phyloP scores from a whole-genome alignment of 2,888 invertebrate genomes.

The Chrysina gloriosa region DNA sequence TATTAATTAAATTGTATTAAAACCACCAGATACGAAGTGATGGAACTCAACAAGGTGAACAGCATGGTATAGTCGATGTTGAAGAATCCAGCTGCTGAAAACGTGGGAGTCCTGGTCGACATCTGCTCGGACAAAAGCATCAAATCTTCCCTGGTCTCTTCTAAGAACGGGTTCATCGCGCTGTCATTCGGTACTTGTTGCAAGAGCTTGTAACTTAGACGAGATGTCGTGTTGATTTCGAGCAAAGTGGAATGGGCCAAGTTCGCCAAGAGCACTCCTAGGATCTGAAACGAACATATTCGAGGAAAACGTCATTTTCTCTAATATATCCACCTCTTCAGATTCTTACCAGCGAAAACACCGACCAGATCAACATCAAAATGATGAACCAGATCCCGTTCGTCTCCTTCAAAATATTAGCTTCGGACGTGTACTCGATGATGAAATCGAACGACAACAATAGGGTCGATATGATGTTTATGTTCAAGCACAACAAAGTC shows the following conservation, averaged over 20 bases:
- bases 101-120: conserved; percentile 28
- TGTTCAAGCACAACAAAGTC: conserved; percentile 33
- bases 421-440: conserved; percentile 23
- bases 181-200: conserved; percentile 8
- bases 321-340: neutral
- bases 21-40: conserved; percentile 41
- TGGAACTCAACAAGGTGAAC: conserved; percentile 39
- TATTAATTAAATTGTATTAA: conserved; percentile 39
- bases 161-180: neutral
- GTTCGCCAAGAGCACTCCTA: conserved; percentile 30
- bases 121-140: conserved; percentile 35
- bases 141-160: conserved; percentile 36
- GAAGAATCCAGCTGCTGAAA: conserved; percentile 42
- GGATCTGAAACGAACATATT: conserved; percentile 2
- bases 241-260: conserved; percentile 25
- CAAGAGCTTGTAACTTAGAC: conserved; percentile 29
- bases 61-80: conserved; percentile 42
- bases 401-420: conserved; percentile 23
- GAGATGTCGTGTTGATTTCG: conserved; percentile 24
- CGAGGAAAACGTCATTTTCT: neutral
- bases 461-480: conserved; percentile 35
- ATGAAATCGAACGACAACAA: conserved; percentile 36
- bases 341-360: conserved; percentile 25
- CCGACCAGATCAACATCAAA: conserved; percentile 30
- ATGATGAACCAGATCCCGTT: conserved; percentile 16